Evolutionary conservation across 2,888 invertebrate genomes (phyloP).

Genomic region (Parapristionchus giblindavisi): DNA sequence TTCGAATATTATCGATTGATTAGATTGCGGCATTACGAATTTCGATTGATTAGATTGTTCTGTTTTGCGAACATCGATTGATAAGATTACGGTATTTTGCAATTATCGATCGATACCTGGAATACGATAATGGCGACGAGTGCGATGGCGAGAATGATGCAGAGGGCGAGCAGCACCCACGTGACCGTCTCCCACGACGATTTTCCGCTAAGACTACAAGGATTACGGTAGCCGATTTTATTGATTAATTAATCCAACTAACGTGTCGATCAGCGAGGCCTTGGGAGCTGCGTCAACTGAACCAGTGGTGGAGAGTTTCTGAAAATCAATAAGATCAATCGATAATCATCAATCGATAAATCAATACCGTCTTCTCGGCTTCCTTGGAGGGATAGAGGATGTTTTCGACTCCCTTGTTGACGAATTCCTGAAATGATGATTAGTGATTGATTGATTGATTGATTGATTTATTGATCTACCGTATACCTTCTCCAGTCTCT

Average conservation of each 20-base stretch:
- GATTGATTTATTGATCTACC: neutral
- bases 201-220: conserved; percentile 53
- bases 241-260: neutral
- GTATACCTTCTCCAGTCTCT: conserved; percentile 20
- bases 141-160: conserved; percentile 53
- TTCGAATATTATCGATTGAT: too few species aligned
- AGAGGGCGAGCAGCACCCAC: conserved; percentile 56
- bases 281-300: conserved; percentile 20
- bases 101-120: too few species aligned
- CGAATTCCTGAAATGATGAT: conserved; percentile 7
- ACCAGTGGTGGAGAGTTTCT: neutral
- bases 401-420: conserved; percentile 1
- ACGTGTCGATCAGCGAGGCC: conserved; percentile 34
- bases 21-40: too few species aligned
- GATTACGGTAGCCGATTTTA: neutral
- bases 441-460: neutral
- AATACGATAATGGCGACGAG: conserved; percentile 51
- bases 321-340: neutral
- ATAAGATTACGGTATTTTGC: too few species aligned
- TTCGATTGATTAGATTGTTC: too few species aligned
- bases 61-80: too few species aligned
- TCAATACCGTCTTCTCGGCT: neutral
- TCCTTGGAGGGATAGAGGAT: conserved; percentile 7
- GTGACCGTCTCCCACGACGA: conserved; percentile 57
- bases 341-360: neutral